Evolutionary conservation across 2,888 invertebrate species (phyloP).

Genomic region (Scrobipalpa costella): DNA sequence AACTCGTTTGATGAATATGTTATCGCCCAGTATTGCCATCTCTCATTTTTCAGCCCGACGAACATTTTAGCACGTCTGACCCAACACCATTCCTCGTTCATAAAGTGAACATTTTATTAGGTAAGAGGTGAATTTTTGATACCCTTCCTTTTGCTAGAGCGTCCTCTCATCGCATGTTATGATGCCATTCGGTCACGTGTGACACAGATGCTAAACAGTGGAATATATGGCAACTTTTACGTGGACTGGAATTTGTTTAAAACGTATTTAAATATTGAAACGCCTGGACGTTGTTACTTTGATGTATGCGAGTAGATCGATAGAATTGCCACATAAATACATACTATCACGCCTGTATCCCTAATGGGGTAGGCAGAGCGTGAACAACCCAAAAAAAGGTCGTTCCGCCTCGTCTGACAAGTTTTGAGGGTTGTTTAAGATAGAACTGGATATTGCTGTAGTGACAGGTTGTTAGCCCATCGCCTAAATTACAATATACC

Average conservation of each 20-base stretch:
- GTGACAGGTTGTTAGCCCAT: too few relatives aligned
- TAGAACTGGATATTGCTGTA: too few relatives aligned
- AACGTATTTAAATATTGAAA: not conserved
- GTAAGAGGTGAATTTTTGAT: constrained; percentile 11
- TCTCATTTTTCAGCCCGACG: not conserved
- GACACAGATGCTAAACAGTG: not conserved
- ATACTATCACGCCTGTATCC: too few relatives aligned
- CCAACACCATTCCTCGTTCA: not conserved
- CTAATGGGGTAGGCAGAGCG: too few relatives aligned
- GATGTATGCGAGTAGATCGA: too few relatives aligned
- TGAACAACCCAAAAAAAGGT: too few relatives aligned
- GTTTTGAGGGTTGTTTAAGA: too few relatives aligned
- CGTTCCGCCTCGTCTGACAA: too few relatives aligned
- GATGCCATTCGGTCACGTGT: not conserved
- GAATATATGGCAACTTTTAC: not conserved
- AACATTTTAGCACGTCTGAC: constrained; percentile 1
- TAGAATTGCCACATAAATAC: too few relatives aligned
- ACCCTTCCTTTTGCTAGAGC: not conserved
- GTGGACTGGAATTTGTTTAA: not conserved
- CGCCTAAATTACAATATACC: too few relatives aligned
- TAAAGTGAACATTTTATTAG: constrained; percentile 15
- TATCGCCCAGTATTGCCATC: not conserved
- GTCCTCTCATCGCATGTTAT: not conserved
- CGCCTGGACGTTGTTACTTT: too few relatives aligned
- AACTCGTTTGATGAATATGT: constrained; percentile 4